Base-by-base conservation (phyloP, 2,797 vertebrate genomes). In the Acanthurus leucopareius region DNA sequence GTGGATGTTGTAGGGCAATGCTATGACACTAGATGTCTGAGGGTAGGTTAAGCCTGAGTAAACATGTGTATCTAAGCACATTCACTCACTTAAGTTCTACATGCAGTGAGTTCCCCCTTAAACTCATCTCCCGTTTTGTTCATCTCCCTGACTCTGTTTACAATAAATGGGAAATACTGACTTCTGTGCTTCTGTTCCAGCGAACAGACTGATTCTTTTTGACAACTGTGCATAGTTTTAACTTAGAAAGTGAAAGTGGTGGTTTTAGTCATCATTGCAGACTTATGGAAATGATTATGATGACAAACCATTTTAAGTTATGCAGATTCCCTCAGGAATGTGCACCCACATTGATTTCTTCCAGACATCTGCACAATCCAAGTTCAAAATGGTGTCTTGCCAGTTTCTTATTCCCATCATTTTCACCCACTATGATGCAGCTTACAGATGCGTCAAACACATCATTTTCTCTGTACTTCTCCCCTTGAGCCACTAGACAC, bases 21-120 rank as follows among this genome's bases (percentile, higher is more conserved):
- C 45, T 17, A 48, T 79, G 60, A 58, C 77, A 60, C 71, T 57
- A 38, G 35, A 45, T 52, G 65, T 58, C 17, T 86, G n/a, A 19
- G 45, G 60, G 35, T 47, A 0, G 28, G 28, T 32, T 32, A 32
- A 57, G 65, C 40, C 48, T 70, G 45, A 66, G 2, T 22, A 13
- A 22, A 28, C 0, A 0, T 58, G n/a, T 45, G n/a, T 1, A 17
- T 13, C 2, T 0, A 0, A 25, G 14, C 28, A 22, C 1, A 6
- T 52, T 67, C 2, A 1, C 0, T 48, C 5, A 47, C 17, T 47
- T 45, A 7, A 61, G 38, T 10, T 15, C 1, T 1, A 35, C 5
- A 1, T 6, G 13, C 5, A 53, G 8, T 16, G 16, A 3, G 3
- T 28, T 28, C 32, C 1, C 1, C 17, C 6, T 20, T 35, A 32